Evolutionary conservation across 2,113 vertebrate genomes (phyloP).

Genomic region (Lasiurus borealis): DNA sequence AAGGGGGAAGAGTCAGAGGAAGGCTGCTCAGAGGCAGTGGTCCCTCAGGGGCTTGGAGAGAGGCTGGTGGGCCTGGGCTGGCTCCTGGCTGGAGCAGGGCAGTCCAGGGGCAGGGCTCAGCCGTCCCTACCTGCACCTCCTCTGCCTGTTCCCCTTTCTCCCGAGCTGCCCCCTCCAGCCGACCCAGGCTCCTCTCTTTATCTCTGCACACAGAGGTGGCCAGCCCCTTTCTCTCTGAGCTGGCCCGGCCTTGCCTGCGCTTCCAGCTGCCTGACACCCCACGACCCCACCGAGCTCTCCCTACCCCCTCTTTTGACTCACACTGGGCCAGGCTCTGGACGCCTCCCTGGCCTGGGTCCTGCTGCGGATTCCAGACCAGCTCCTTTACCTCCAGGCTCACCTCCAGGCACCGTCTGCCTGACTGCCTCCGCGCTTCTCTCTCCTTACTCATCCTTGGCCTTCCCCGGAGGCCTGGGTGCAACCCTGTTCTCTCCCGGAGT

Average conservation of each 20-base stretch:
- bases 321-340: neutral
- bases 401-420: fast-evolving
- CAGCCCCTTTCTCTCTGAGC: neutral
- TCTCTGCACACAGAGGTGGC: neutral
- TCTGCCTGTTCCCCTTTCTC: neutral
- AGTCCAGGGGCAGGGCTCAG: neutral
- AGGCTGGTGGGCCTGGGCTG: neutral
- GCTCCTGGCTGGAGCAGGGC: neutral
- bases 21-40: neutral
- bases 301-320: no score
- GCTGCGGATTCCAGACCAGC: neutral
- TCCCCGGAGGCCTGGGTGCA: neutral
- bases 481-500: neutral
- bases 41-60: neutral
- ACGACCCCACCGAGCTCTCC: fast-evolving
- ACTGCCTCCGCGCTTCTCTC: neutral
- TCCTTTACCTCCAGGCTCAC: neutral
- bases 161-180: no score
- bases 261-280: neutral
- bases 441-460: neutral
- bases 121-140: neutral
- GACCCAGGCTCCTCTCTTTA: neutral
- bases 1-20: neutral
- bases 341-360: neutral
- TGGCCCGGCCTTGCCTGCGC: neutral